These are phyloP conservation scores for Tetragonula clypearis DNA, from an alignment of 1,140 invertebrate genomes.

Conservation along the genomic window DNA sequence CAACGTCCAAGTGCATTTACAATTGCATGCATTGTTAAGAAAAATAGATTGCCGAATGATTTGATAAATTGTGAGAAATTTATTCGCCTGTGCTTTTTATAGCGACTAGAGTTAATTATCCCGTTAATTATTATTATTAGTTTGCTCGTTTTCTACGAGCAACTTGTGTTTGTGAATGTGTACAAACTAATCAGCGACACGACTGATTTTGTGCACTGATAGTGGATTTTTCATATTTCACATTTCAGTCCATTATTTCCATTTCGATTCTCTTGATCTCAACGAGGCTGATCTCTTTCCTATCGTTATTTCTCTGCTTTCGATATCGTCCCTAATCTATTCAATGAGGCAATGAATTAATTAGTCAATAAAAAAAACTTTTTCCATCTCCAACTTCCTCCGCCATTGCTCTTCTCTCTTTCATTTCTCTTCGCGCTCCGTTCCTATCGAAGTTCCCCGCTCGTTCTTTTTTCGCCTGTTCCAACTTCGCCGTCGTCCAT, in stretches of 20 bases:
- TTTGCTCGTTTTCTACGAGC: background rate
- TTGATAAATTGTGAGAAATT: background rate
- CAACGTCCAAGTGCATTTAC: background rate
- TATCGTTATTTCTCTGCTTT: background rate
- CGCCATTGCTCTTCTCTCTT: background rate
- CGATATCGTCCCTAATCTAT: constrained; percentile 25
- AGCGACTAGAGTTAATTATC: background rate
- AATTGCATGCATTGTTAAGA: background rate
- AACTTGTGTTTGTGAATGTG: background rate
- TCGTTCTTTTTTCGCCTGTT: background rate
- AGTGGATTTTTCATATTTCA: background rate
- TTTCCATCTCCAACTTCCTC: background rate
- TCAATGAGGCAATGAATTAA: constrained; percentile 46
- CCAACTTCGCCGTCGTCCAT: constrained; percentile 17
- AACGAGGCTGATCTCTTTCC: background rate
- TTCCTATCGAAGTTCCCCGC: background rate
- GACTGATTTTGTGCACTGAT: background rate
- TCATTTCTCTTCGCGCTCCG: background rate
- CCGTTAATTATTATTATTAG: background rate
- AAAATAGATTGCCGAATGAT: background rate
- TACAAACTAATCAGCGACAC: background rate
- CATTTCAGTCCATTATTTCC: too few relatives aligned
- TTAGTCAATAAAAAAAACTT: constrained; percentile 36
- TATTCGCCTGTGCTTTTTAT: background rate
- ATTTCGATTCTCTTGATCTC: background rate